Percentiles rank a stretch among this genome's conserved stretches.
Evolutionary conservation across 2,888 invertebrate genomes (phyloP).

Genomic region (Drosophila nigricruria): DNA sequence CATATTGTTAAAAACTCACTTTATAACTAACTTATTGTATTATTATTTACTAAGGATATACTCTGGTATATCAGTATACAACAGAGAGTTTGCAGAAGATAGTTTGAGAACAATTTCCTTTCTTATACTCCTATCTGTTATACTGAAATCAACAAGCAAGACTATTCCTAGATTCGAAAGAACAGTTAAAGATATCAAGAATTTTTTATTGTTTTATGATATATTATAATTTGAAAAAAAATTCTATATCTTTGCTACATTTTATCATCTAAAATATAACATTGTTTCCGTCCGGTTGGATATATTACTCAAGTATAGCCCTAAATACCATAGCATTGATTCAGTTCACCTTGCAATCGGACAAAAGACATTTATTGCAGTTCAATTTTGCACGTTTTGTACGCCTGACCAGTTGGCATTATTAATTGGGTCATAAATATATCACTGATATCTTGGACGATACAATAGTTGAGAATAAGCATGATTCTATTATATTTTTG

Average conservation of each 20-base stretch:
- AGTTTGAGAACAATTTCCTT: too few relatives aligned
- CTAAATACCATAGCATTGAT: background rate
- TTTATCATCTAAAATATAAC: background rate
- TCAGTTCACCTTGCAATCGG: background rate
- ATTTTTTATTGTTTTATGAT: background rate
- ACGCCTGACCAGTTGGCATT: constrained; percentile 25
- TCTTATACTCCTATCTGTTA: too few relatives aligned
- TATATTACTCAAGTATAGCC: background rate
- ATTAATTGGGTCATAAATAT: constrained; percentile 25
- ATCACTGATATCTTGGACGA: constrained; percentile 29
- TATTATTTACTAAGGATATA: too few relatives aligned
- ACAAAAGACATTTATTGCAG: constrained; percentile 22
- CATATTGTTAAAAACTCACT: too few relatives aligned
- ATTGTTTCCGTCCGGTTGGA: background rate
- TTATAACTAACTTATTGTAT: too few relatives aligned
- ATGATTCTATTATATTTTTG: constrained; percentile 20
- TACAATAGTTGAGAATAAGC: constrained; percentile 29
- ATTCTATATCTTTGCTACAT: background rate
- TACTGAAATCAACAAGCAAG: too few relatives aligned
- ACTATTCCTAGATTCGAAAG: too few relatives aligned
- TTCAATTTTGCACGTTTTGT: constrained; percentile 42
- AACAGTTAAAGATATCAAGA: too few relatives aligned
- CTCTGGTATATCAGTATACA: too few relatives aligned
- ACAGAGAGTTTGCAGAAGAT: too few relatives aligned
- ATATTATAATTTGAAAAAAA: background rate